Conservation (phyloP, 2,113 vertebrate species). For the Anguilla japonica region DNA sequence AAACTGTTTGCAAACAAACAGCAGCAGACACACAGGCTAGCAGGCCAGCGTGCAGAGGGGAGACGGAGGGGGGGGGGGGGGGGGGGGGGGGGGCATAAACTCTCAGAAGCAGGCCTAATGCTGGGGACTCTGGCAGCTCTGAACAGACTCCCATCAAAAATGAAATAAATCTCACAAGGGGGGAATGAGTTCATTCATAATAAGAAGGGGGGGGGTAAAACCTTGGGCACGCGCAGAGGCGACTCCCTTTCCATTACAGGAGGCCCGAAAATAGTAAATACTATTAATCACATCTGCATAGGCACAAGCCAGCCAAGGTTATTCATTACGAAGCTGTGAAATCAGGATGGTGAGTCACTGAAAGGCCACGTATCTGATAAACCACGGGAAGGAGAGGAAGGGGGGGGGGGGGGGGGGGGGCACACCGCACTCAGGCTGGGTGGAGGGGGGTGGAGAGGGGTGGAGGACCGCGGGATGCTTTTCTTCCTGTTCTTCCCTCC, state of each 20-base stretch:
- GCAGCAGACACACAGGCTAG: no score
- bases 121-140: background rate
- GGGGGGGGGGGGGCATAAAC: no score
- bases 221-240: background rate
- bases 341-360: background rate
- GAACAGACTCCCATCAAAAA: background rate
- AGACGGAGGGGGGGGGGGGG: no score
- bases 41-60: no score
- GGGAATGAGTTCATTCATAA: constrained; percentile 18
- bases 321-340: background rate
- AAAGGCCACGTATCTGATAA: constrained; percentile 20
- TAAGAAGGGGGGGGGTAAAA: background rate
- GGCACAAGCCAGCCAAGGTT: constrained; percentile 8
- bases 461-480: no score
- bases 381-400: constrained; percentile 8
- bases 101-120: background rate
- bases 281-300: constrained; percentile 26
- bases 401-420: constrained; percentile 40
- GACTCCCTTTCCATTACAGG: constrained; percentile 1
- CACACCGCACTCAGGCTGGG: background rate
- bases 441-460: constrained; percentile 15
- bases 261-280: constrained; percentile 18
- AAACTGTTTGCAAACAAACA: background rate
- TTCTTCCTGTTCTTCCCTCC: background rate
- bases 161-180: constrained; percentile 1